Evolutionary conservation across 1,140 invertebrate species (phyloP).

Genomic region (Drosophila serrata): DNA sequence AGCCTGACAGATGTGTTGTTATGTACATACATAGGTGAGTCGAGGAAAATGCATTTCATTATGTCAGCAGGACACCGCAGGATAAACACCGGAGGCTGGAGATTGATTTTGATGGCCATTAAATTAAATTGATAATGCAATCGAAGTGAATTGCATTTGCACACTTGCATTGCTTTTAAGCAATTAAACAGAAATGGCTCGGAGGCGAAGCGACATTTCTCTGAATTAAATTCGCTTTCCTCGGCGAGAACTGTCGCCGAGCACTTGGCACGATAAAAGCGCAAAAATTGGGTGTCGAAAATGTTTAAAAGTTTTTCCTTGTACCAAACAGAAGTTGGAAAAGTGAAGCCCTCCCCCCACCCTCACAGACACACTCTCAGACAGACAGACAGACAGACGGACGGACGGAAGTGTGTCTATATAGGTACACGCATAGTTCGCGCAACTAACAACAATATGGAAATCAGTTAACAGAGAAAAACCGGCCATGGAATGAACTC

Average conservation of each 20-base stretch:
- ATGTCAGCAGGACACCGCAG: background rate
- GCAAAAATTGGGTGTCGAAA: slow-evolving; percentile 63
- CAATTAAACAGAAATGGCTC: slow-evolving; percentile 27
- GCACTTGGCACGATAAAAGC: slow-evolving; percentile 45
- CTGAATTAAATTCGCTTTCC: slow-evolving; percentile 18
- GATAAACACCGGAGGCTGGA: background rate
- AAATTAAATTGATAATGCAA: slow-evolving; percentile 17
- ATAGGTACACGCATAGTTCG: slow-evolving; percentile 44
- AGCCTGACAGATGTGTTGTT: background rate
- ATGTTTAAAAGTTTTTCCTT: slow-evolving; percentile 60
- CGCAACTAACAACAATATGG: slow-evolving; percentile 63
- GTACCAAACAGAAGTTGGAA: slow-evolving; percentile 62
- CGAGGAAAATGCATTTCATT: slow-evolving; percentile 12
- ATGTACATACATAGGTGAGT: background rate
- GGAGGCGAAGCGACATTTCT: slow-evolving; percentile 9
- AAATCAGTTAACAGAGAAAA: slow-evolving; percentile 50
- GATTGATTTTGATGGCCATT: slow-evolving; percentile 14
- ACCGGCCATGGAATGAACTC: slow-evolving; percentile 46
- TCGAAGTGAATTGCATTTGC: slow-evolving; percentile 11
- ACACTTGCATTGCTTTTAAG: slow-evolving; percentile 12
- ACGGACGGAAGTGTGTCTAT: background rate
- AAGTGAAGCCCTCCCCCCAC: slow-evolving; percentile 40
- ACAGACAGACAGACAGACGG: background rate
- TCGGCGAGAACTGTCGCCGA: slow-evolving; percentile 27
- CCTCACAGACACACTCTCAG: background rate